These are phyloP conservation scores for Isaurus tuberculatus DNA, from an alignment of 92 coral and sea anemone genomes.

Conservation along the genomic window DNA sequence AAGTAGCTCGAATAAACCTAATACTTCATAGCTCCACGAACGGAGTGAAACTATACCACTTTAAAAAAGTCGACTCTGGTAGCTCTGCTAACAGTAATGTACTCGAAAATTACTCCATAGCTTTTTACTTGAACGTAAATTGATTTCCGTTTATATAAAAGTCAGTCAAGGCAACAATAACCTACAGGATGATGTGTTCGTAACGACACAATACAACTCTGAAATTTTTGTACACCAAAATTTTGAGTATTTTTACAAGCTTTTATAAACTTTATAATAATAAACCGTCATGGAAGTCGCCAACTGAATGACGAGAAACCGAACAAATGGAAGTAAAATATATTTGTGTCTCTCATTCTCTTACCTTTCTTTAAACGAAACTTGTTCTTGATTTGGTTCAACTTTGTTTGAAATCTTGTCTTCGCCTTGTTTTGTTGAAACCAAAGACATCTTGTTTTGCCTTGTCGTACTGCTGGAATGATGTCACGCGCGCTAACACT, in stretches of 20 bases:
- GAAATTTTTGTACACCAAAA: not conserved
- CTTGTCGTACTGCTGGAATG: not conserved
- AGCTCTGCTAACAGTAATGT: too few species aligned
- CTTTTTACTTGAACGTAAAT: too few species aligned
- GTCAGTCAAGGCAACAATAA: too few species aligned
- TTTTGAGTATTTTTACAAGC: not conserved
- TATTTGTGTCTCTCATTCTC: not conserved
- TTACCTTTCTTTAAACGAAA: conserved; percentile 27
- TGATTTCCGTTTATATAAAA: too few species aligned
- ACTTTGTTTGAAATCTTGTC: not conserved
- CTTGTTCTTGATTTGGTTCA: not conserved
- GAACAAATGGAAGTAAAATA: not conserved
- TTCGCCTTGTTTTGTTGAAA: not conserved
- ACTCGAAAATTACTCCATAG: too few species aligned
- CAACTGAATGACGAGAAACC: not conserved
- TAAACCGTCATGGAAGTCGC: not conserved
- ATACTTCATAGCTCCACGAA: not conserved
- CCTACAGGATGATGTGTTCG: too few species aligned
- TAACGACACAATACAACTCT: not conserved
- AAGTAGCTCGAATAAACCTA: not conserved
- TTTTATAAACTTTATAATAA: not conserved
- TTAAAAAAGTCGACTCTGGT: too few species aligned
- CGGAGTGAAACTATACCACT: not conserved
- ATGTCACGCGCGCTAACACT: too few species aligned
- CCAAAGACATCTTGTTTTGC: conserved; percentile 9